Conservation (phyloP, 2,113 vertebrate genomes). For the Aphyosemion australe region DNA sequence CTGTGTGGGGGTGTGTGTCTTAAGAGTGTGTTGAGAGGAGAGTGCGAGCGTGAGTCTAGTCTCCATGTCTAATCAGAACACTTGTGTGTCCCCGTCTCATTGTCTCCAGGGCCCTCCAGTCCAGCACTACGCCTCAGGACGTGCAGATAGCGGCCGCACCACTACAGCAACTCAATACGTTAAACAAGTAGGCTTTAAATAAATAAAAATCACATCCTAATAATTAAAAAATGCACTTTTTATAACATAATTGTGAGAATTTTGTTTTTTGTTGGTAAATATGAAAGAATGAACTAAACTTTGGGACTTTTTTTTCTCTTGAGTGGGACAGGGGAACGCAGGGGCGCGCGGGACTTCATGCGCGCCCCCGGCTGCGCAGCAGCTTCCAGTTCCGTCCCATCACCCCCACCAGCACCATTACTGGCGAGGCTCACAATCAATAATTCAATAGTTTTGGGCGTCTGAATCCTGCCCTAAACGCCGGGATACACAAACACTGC, state of each 20-base stretch:
- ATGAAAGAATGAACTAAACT: no score
- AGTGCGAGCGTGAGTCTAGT: constrained; percentile 56
- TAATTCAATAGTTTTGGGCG: constrained; percentile 82
- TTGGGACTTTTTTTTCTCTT: not conserved
- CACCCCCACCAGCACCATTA: constrained; percentile 50
- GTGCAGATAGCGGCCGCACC: constrained; percentile 50
- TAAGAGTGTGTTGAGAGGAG: constrained; percentile 79
- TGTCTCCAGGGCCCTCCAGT: constrained; percentile 75
- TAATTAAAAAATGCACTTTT: not conserved
- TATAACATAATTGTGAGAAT: no score
- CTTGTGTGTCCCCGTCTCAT: constrained; percentile 80
- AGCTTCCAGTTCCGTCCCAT: constrained; percentile 72
- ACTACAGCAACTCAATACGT: constrained; percentile 2
- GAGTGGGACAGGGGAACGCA: no score
- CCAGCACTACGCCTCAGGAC: constrained; percentile 48
- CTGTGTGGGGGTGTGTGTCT: constrained; percentile 63
- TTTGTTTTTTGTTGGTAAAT: no score
- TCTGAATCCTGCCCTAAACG: constrained; percentile 74
- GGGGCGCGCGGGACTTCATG: constrained; percentile 20
- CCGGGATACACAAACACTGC: constrained; percentile 65
- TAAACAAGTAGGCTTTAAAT: not conserved
- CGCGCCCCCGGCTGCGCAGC: constrained; percentile 54
- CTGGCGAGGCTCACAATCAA: constrained; percentile 75
- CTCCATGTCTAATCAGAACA: constrained; percentile 79
- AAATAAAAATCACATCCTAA: no score